Evolutionary conservation across 2,888 invertebrate genomes (phyloP).

Genomic region (Noctuana brunneofusca): DNA sequence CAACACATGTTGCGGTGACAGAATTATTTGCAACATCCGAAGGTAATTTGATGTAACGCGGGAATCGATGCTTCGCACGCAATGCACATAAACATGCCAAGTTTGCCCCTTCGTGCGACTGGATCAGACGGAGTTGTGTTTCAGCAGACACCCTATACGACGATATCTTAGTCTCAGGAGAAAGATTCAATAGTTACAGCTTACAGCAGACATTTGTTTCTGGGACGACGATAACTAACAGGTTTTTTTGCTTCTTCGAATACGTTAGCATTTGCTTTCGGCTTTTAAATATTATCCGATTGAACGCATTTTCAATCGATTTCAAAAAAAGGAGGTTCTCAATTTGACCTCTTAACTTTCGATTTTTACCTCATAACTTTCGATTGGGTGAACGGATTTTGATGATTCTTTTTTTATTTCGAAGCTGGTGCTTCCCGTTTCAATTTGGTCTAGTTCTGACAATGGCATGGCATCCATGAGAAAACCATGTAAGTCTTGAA

Average conservation of each 20-base stretch:
- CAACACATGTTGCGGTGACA: constrained; percentile 29
- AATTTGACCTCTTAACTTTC: too few relatives aligned
- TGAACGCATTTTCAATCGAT: background rate
- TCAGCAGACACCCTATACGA: constrained; percentile 54
- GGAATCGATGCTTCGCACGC: constrained; percentile 37
- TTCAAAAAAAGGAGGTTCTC: too few relatives aligned
- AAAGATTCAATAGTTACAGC: constrained; percentile 11
- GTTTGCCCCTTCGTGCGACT: constrained; percentile 47
- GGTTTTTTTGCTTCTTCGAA: constrained; percentile 1
- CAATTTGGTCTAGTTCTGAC: too few relatives aligned
- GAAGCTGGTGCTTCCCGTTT: too few relatives aligned
- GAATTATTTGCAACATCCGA: constrained; percentile 32
- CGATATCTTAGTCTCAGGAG: constrained; percentile 45
- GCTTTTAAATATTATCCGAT: background rate
- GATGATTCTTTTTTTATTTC: too few relatives aligned
- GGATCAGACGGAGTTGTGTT: constrained; percentile 47
- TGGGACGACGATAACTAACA: background rate
- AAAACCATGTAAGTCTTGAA: too few relatives aligned
- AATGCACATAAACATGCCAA: constrained; percentile 46
- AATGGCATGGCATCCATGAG: too few relatives aligned
- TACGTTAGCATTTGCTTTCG: background rate
- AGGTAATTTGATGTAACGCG: constrained; percentile 37
- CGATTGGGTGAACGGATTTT: too few relatives aligned
- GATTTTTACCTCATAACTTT: too few relatives aligned
- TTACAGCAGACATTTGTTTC: constrained; percentile 6